Evolutionary conservation across 2,113 vertebrate genomes (phyloP), one percentile per base, ranked within the genome.

Genomic region (Lamprotornis superbus): DNA sequence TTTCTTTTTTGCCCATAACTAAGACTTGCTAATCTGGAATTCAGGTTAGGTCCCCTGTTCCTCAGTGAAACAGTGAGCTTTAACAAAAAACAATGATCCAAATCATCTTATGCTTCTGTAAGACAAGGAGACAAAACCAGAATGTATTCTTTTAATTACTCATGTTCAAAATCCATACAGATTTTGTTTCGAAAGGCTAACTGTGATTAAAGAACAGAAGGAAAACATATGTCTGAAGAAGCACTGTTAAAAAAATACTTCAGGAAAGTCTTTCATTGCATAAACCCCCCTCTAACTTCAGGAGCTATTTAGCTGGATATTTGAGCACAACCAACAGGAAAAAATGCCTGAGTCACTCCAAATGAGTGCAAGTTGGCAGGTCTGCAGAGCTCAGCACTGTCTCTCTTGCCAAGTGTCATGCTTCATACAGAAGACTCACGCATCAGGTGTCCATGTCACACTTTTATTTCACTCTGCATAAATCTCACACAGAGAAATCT

Each of bases 391-490:
- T 96, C 95, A 97, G 95, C 96, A 95, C 95, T 95, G 8, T 1
- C 77, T 65, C 86, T 65, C 67, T 10, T 96, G 96, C 96, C 96
- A 97, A 97, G 75, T 95, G 91, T 94, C 96, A 95, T 85, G 95
- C 95, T 96, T 96, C 92, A 96, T 96, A 92, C 86, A 90, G 95
- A 96, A 96, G 94, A 95, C 94, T 84, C 90, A 94, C 90, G 96
- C 93, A 90, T 98, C 89, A 95, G 95, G 94, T 96, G 91, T 94
- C 93, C 95, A 94, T 97, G 89, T 91, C 94, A 91, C 81, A 94
- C 95, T 96, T 98, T 95, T 95, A 95, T 81, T 95, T 93, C 92
- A 63, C 94, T 98, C 95, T 95, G 95, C 93, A 97, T 97, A 97
- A 93, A 97, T 97, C 96, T 97, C 95, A 94, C 60, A 94, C 76